Evolutionary conservation across 2,113 vertebrate species (phyloP).

Genomic region (Melanostigma gelatinosum): DNA sequence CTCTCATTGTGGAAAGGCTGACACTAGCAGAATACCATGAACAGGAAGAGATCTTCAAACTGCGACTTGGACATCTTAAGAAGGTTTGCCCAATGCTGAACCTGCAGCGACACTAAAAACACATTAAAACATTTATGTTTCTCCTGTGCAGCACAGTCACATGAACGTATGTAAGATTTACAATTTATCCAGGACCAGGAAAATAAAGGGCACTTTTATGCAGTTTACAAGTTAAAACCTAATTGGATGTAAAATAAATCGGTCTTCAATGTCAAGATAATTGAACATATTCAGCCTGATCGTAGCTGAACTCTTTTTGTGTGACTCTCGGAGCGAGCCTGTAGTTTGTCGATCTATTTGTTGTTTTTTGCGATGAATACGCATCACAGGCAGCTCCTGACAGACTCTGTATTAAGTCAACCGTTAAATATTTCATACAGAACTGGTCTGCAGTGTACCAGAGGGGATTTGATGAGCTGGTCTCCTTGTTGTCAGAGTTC

Average conservation of each 20-base stretch:
- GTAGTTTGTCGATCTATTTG: constrained; percentile 28
- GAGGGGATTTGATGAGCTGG: constrained; percentile 64
- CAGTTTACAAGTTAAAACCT: not conserved
- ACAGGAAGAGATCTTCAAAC: constrained; percentile 99
- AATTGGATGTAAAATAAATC: not conserved
- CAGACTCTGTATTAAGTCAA: constrained; percentile 41
- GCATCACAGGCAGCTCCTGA: constrained; percentile 21
- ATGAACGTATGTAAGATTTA: not conserved
- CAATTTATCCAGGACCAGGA: not conserved
- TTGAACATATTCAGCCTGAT: constrained; percentile 20
- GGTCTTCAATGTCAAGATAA: constrained; percentile 4
- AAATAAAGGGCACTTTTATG: not conserved
- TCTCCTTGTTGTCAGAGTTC: constrained; percentile 51
- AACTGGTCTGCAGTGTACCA: constrained; percentile 50
- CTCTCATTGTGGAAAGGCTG: constrained; percentile 82
- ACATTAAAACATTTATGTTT: not conserved
- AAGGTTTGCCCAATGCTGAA: constrained; percentile 85
- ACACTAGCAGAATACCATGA: constrained; percentile 98
- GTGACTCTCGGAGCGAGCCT: constrained; percentile 14
- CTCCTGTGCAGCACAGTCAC: not conserved
- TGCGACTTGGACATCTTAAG: constrained; percentile 98
- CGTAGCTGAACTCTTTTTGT: constrained; percentile 3
- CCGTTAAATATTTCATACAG: constrained; percentile 68
- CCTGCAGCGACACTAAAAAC: not conserved
- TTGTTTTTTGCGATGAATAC: constrained; percentile 54